Conservation (phyloP, 2,888 invertebrate species). For the Eulithis prunata region DNA sequence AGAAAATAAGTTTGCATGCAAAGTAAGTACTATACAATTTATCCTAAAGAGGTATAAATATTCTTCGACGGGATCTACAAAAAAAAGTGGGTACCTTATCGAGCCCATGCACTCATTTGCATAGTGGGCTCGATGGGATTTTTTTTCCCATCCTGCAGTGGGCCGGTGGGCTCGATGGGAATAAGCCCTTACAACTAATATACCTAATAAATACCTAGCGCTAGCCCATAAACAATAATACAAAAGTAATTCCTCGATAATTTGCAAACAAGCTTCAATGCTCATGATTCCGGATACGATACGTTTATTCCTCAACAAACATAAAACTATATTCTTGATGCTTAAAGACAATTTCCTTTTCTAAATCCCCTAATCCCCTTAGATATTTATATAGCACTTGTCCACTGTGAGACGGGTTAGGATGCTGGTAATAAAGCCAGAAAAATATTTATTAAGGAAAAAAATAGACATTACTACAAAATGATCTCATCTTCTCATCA, state of each 20-base stretch:
- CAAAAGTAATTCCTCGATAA: constrained; percentile 20
- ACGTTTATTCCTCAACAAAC: constrained; percentile 29
- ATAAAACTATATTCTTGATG: constrained; percentile 35
- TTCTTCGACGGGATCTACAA: not conserved
- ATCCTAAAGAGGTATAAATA: not conserved
- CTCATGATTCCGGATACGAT: constrained; percentile 21
- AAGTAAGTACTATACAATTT: not conserved
- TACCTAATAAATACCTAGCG: not conserved
- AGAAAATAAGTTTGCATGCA: not conserved
- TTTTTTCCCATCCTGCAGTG: no score
- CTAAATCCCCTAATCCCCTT: constrained; percentile 41
- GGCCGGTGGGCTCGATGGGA: no score
- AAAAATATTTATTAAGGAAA: not conserved
- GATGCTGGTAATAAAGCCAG: constrained; percentile 14
- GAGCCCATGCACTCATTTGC: no score
- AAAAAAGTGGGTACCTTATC: no score
- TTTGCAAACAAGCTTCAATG: constrained; percentile 20
- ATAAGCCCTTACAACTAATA: no score
- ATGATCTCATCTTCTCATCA: no score
- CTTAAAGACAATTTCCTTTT: constrained; percentile 41
- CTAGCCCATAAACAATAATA: constrained; percentile 14
- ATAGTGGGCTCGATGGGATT: no score
- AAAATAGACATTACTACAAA: not conserved
- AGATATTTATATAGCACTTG: constrained; percentile 43
- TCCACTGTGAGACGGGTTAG: constrained; percentile 28